A percentile compares a stretch with the other conserved stretches of the same genome.
Conservation (phyloP, 2,797 vertebrate genomes). For the Coreius guichenoti region DNA sequence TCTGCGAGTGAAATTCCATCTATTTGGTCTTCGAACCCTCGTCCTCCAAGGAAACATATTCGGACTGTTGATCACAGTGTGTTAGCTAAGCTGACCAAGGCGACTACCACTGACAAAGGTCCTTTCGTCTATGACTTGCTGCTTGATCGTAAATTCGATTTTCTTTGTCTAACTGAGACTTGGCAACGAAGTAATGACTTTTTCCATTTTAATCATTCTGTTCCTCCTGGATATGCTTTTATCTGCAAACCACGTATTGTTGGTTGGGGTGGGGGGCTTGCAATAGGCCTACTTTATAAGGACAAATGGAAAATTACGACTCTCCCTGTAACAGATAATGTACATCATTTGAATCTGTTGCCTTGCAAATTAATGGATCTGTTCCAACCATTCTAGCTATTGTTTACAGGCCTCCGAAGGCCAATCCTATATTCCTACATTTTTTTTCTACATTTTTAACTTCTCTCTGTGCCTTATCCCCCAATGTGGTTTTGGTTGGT, state of each 20-base stretch:
- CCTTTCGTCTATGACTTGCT: too few relatives aligned
- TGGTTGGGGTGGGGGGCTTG: too few relatives aligned
- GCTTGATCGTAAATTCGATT: too few relatives aligned
- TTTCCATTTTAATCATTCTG: too few relatives aligned
- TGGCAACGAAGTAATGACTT: too few relatives aligned
- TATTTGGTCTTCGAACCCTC: neutral
- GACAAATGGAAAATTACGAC: neutral
- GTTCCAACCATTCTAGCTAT: neutral
- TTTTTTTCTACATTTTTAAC: too few relatives aligned
- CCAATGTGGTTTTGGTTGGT: too few relatives aligned
- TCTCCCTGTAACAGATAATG: neutral
- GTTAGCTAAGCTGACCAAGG: neutral
- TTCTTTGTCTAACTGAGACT: too few relatives aligned
- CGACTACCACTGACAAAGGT: neutral
- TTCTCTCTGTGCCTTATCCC: too few relatives aligned
- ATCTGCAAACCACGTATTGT: too few relatives aligned
- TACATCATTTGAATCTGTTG: neutral
- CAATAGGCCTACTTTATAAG: too few relatives aligned
- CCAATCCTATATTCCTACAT: neutral
- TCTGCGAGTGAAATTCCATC: neutral
- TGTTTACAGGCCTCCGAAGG: neutral
- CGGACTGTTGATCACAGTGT: neutral
- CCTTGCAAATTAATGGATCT: neutral
- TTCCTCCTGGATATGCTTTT: too few relatives aligned
- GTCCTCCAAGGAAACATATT: neutral